Conservation (phyloP, 1,140 invertebrate species). For the Venustaconcha ellipsiformis region DNA sequence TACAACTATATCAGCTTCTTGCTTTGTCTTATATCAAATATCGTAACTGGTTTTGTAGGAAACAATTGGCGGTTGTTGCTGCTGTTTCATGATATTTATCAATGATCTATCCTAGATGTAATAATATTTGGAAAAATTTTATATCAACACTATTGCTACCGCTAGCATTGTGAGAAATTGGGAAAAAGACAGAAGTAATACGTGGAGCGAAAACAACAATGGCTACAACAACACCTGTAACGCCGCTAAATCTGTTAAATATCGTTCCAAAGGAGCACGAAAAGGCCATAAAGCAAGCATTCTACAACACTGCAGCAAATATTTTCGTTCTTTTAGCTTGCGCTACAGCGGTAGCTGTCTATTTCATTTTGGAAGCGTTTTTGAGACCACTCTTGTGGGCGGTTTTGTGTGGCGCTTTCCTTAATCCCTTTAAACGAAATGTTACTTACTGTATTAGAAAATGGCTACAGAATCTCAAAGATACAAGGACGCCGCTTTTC, state of each 20-base stretch:
- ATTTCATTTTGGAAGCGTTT: constrained; percentile 89
- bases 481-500: constrained; percentile 70
- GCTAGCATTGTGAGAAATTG: too few relatives aligned
- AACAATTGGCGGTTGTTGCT: too few relatives aligned
- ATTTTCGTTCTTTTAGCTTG: constrained; percentile 62
- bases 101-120: too few relatives aligned
- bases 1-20: too few relatives aligned
- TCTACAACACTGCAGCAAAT: constrained; percentile 67
- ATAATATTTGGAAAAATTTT: too few relatives aligned
- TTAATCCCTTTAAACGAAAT: constrained; percentile 88
- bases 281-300: constrained; percentile 76
- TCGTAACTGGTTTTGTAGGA: too few relatives aligned
- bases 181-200: too few relatives aligned
- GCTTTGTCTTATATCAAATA: too few relatives aligned
- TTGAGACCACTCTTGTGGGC: constrained; percentile 96
- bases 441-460: constrained; percentile 77
- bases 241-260: constrained; percentile 44
- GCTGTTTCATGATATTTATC: too few relatives aligned
- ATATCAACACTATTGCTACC: too few relatives aligned
- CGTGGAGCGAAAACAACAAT: too few relatives aligned
- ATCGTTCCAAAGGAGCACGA: constrained; percentile 74
- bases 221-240: too few relatives aligned
- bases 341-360: constrained; percentile 75
- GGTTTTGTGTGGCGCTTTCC: constrained; percentile 87
- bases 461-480: constrained; percentile 75